Base-by-base conservation (phyloP, 2,888 invertebrate species). In the Microplitis deprimator region DNA sequence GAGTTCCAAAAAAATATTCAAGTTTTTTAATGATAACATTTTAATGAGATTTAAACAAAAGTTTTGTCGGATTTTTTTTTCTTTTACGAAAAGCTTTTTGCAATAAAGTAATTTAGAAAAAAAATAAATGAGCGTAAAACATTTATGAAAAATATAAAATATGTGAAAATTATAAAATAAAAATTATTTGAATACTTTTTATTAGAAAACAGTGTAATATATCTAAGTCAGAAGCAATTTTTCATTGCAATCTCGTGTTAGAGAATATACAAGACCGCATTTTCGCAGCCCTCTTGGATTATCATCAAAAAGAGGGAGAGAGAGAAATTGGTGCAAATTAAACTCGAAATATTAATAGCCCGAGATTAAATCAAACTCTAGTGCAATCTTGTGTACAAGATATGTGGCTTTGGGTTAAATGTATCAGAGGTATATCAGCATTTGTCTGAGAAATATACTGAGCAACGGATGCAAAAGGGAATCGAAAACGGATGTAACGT, bases 361-460 rank as follows among this genome's bases (percentile, higher is more conserved):
- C 39, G 5, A 68, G 39, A 64, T 75, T 64, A 39, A 75, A 69
- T 75, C 64, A 50, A 59, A 75, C 50, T 50, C 50, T 64, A 62
- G n/a, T 75, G 69, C 50, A 75, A 75, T 75, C 75, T 70, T 29
- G n/a, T 16, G 50, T 16, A 41, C 17, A 20, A 62, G 62, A 62
- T 10, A 62, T 62, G 62, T 62, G 59, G 41, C 17, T 68, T 75
- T 17, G 38, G 68, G 39, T 64, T 69, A 13, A 61, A 68, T 69
- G 41, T 41, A 75, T 75, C 69, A 75, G 62, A 62, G 13, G n/a
- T 13, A 38, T 39, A 61, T 71, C 38, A 29, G 68, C 41, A 69
- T 17, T 60, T 41, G 67, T 17, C 62, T 20, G 39, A 50, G 39
- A n/a, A 70, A 69, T 38, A 65, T 16, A 60, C 62, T 62, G 20